Percentiles rank a stretch among this genome's conserved stretches.
phyloP scores from a whole-genome alignment of 2,888 invertebrate species.

The Copidosoma aretas region DNA sequence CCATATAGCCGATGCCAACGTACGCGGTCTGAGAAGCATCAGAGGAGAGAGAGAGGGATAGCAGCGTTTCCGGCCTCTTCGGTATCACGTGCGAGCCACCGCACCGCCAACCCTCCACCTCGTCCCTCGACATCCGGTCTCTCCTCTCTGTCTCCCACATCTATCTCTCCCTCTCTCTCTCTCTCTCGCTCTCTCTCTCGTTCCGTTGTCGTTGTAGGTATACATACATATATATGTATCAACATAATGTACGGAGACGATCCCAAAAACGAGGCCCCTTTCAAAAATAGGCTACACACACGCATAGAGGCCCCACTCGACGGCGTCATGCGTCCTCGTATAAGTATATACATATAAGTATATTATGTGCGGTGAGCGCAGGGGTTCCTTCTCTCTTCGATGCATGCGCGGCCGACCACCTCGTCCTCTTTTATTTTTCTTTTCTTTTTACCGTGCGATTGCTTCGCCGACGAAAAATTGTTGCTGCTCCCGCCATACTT shows the following conservation, averaged over 20 bases:
- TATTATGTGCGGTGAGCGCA: too few species aligned
- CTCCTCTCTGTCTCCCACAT: constrained; percentile 38
- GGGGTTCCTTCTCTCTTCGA: constrained; percentile 7
- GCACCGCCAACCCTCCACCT: constrained; percentile 53
- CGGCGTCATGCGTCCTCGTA: not conserved
- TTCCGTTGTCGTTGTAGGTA: constrained; percentile 24
- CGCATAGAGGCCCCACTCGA: constrained; percentile 30
- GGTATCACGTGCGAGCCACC: constrained; percentile 61
- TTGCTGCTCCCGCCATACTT: constrained; percentile 39
- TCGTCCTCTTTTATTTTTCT: constrained; percentile 21
- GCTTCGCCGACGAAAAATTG: constrained; percentile 34
- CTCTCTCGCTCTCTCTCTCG: constrained; percentile 15
- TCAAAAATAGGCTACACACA: constrained; percentile 55
- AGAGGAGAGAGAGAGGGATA: constrained; percentile 41
- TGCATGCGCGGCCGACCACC: too few species aligned
- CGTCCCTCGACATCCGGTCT: constrained; percentile 51
- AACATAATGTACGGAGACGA: constrained; percentile 13
- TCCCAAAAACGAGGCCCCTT: constrained; percentile 42
- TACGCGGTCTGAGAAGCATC: not conserved
- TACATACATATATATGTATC: too few species aligned
- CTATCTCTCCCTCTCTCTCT: constrained; percentile 19
- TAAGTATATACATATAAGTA: too few species aligned
- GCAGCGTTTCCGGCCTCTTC: constrained; percentile 60
- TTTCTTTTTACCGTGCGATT: constrained; percentile 12
- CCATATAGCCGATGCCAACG: not conserved